Percentiles rank a stretch among this genome's conserved stretches.
Evolutionary conservation across 2,113 vertebrate species (phyloP).

Genomic region (Vimba vimba): DNA sequence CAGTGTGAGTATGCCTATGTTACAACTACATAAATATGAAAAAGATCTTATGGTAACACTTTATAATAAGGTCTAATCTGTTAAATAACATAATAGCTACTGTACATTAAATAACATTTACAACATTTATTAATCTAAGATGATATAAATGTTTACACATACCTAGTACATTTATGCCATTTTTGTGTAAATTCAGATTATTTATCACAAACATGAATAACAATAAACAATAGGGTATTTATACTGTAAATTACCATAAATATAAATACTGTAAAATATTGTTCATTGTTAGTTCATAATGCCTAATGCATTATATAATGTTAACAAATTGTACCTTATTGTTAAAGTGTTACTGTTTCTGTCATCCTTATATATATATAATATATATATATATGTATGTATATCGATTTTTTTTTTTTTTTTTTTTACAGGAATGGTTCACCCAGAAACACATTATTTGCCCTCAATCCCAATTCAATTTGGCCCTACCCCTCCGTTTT

Average conservation of each 20-base stretch:
- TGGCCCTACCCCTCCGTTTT: too few species aligned
- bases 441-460: constrained; percentile 6
- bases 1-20: not conserved
- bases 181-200: not conserved
- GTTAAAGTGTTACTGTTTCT: not conserved
- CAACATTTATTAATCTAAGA: not conserved
- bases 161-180: not conserved
- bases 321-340: not conserved
- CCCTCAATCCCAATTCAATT: too few species aligned
- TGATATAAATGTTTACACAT: not conserved
- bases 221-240: not conserved
- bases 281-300: not conserved
- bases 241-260: not conserved
- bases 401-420: too few species aligned
- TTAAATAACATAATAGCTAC: not conserved
- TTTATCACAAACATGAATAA: not conserved
- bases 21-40: not conserved
- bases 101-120: not conserved
- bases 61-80: not conserved
- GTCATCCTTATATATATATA: not conserved
- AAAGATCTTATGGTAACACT: not conserved
- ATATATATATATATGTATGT: too few species aligned
- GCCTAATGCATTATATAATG: not conserved
- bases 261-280: not conserved
- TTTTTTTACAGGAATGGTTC: not conserved